Base-by-base conservation (phyloP, 2,888 invertebrate genomes). In the Laspeyria flexula region DNA sequence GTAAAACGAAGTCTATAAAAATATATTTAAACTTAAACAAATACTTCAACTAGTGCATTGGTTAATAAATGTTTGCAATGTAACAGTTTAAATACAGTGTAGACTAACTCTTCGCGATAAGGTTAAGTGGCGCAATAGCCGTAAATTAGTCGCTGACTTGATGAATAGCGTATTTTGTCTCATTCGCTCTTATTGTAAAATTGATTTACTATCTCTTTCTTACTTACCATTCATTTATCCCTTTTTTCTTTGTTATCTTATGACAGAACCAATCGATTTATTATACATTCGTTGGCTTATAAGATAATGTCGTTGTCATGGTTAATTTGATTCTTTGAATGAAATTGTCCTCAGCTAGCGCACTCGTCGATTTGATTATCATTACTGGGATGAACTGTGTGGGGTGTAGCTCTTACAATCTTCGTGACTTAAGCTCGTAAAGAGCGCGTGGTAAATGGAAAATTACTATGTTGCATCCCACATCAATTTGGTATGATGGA, bases 211-310 rank as follows among this genome's bases (percentile, higher is more conserved):
- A n/a, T 10, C 33, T 45, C 45, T 38, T 38, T 45, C 38, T 43
- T 43, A 7, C 27, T 3, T 12, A 39, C 6, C 13, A 49, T 33
- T 46, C 18, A 47, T 45, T 30, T 42, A 21, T 43, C 41, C 12
- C 33, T 35, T 30, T 50, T 2, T 53, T 49, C 50, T 29, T 39
- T 38, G 27, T 34, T 42, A 43, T 37, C 34, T n/a, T n/a, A 49
- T 60, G 64, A 53, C 58, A 67, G 58, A 55, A 56, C 53, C 56
- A 68, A 71, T 69, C 67, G 74, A 77, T 80, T 79, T 79, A 78
- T 74, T 75, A 74, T 67, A 65, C 71, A 69, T 75, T 79, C 70
- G 71, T 76, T 76, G 59, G 67, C 66, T 63, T 71, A 63, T 60
- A 25, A 69, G 67, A 72, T 69, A 72, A 71, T 71, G 62, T 58